phyloP scores from a whole-genome alignment of 2,888 invertebrate genomes.

The Papilio demoleus region DNA sequence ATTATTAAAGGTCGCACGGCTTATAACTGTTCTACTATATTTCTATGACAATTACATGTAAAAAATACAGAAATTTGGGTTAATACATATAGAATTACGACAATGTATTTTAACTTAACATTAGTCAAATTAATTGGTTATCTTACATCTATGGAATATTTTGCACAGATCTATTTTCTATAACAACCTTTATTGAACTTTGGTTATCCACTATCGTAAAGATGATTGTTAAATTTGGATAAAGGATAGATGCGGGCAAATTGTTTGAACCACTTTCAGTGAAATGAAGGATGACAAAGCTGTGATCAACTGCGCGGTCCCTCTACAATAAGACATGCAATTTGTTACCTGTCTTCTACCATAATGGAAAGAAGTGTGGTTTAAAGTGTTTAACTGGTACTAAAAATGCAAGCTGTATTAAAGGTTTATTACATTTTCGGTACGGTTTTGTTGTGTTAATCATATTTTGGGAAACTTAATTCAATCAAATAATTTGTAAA shows the following conservation, averaged over 20 bases:
- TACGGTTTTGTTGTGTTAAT: too few relatives aligned
- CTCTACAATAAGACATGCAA: neutral
- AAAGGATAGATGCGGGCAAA: constrained; percentile 4
- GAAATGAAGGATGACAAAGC: constrained; percentile 1
- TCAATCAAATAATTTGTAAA: too few relatives aligned
- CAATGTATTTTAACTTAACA: too few relatives aligned
- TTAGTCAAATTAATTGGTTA: too few relatives aligned
- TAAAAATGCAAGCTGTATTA: too few relatives aligned
- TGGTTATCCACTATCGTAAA: neutral
- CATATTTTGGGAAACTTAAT: too few relatives aligned
- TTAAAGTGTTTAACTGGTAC: neutral
- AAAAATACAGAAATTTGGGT: too few relatives aligned
- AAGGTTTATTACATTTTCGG: too few relatives aligned
- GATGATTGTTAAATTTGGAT: constrained; percentile 2
- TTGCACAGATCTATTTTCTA: too few relatives aligned
- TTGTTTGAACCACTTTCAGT: constrained; percentile 17
- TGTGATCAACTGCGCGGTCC: constrained; percentile 7
- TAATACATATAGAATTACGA: too few relatives aligned
- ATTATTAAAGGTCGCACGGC: neutral
- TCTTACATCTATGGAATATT: too few relatives aligned
- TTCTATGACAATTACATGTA: neutral
- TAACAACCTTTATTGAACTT: too few relatives aligned
- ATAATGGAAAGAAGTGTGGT: neutral
- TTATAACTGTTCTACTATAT: neutral
- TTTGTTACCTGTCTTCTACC: neutral